Evolutionary conservation across 1,140 invertebrate species (phyloP), one percentile per base, ranked within the genome.

Genomic region (Vanessa atalanta): DNA sequence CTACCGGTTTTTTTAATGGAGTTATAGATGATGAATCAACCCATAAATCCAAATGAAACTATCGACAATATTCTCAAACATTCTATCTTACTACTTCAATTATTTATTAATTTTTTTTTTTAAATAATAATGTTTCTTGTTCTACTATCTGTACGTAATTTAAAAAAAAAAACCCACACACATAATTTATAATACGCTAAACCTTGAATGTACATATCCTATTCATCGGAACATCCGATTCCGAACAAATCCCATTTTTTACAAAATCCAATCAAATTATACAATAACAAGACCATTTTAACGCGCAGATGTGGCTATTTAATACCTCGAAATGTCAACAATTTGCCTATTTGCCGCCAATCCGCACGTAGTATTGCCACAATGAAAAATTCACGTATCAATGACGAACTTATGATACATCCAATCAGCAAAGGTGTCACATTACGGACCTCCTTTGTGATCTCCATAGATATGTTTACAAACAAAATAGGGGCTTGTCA

Each of bases 401-500:
- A 87, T 89, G 82, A 81, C 80, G 76, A 83, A 84, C 88, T 88
- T 88, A 89, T 65, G 78, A 67, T 79, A 80, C 76, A 83, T 84
- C 83, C 84, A 86, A 91, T 90, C 85, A 82, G 79, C 75, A 81
- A 88, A 91, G 90, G 90, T 92, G 90, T 92, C 89, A 86, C 82
- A 86, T 92, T 92, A 90, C 90, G 77, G 67, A 75, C 66, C 20
- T 48, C 70, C 82, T 76, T 91, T 92, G 88, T 90, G 71, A 74
- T 67, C 69, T 57, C 67, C 75, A 74, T 80, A 86, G 75, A 82
- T 81, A 61, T 92, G 90, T 92, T 92, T 92, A 92, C 89, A 92
- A 92, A 92, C 90, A 92, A 87, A 92, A 92, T 88, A 92, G 84
- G 85, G 87, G 89, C 87, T 87, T 90, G 89, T 90, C 87, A 89